Conservation (phyloP, 2,113 vertebrate species). For the Chitala chitala region DNA sequence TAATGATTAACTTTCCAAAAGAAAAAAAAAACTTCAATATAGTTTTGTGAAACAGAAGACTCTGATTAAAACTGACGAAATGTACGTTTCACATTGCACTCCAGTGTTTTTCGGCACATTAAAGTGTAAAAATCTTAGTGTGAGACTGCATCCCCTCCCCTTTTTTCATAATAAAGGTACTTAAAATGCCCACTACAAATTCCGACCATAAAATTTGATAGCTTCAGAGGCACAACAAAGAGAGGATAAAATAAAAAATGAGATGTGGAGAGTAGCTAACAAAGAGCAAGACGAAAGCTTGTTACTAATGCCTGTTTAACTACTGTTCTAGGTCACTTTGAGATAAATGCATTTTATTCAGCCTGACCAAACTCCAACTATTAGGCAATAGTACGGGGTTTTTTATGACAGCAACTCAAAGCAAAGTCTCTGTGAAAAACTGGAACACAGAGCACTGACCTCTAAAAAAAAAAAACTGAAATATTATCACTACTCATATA, state of each 20-base stretch:
- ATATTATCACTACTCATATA: not conserved
- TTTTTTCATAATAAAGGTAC: not conserved
- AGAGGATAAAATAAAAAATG: not conserved
- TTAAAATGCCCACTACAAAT: not conserved
- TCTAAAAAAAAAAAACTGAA: slow-evolving; percentile 37
- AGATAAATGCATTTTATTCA: slow-evolving; percentile 67
- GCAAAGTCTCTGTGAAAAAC: slow-evolving; percentile 56
- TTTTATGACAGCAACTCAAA: slow-evolving; percentile 49
- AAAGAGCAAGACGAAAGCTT: slow-evolving; percentile 34
- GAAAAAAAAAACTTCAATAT: not conserved
- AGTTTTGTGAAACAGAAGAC: not conserved
- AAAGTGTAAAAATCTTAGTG: not conserved
- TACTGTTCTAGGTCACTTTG: slow-evolving; percentile 65
- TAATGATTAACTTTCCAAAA: not conserved
- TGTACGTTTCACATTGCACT: no score
- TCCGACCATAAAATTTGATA: not conserved
- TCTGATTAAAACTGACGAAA: not conserved
- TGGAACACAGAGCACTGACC: slow-evolving; percentile 52
- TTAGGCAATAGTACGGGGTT: slow-evolving; percentile 48
- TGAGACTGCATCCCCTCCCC: no score
- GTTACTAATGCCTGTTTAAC: slow-evolving; percentile 65
- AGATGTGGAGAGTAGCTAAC: not conserved
- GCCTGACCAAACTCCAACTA: slow-evolving; percentile 51
- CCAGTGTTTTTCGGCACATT: no score
- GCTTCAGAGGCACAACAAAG: not conserved